Conservation (phyloP, 2,113 vertebrate genomes). For the Ornithorhynchus anatinus region DNA sequence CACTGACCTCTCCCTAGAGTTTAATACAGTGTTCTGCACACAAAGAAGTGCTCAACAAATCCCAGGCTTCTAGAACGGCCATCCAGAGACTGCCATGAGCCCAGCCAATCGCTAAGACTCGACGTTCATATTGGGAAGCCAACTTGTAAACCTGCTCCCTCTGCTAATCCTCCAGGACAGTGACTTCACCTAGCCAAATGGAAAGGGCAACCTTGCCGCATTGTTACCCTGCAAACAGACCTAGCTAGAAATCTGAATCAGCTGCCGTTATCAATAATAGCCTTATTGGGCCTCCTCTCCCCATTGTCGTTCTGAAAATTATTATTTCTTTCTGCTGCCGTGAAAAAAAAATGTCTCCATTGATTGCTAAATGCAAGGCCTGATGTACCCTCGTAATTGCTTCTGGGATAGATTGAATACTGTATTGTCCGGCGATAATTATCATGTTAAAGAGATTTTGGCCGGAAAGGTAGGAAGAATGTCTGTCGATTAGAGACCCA, state of each 20-base stretch:
- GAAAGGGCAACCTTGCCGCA: neutral
- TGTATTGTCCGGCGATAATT: slow-evolving; percentile 38
- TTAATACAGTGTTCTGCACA: too few relatives aligned
- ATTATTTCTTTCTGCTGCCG: slow-evolving; percentile 41
- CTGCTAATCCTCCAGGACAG: neutral
- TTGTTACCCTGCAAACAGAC: slow-evolving; percentile 30
- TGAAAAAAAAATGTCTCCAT: slow-evolving; percentile 32
- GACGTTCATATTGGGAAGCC: too few relatives aligned
- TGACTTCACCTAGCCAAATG: slow-evolving; percentile 15
- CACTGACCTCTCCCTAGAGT: too few relatives aligned
- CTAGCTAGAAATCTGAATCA: slow-evolving; percentile 15
- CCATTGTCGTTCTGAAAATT: slow-evolving; percentile 34
- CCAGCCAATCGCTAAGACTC: too few relatives aligned
- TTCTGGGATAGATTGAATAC: slow-evolving; percentile 30
- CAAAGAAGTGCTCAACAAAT: too few relatives aligned
- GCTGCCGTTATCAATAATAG: slow-evolving; percentile 25
- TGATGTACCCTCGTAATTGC: slow-evolving; percentile 29
- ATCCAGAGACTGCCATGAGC: too few relatives aligned
- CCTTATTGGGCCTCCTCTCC: slow-evolving; percentile 31
- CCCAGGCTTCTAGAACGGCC: too few relatives aligned
- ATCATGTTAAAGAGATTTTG: slow-evolving; percentile 25
- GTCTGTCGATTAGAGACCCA: slow-evolving; percentile 8
- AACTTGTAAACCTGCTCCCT: too few relatives aligned
- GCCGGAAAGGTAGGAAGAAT: neutral
- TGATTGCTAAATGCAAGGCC: slow-evolving; percentile 30